Evolutionary conservation across 2,113 vertebrate species (phyloP), one percentile per base, ranked within the genome.

Genomic region (Haemorhous mexicanus): DNA sequence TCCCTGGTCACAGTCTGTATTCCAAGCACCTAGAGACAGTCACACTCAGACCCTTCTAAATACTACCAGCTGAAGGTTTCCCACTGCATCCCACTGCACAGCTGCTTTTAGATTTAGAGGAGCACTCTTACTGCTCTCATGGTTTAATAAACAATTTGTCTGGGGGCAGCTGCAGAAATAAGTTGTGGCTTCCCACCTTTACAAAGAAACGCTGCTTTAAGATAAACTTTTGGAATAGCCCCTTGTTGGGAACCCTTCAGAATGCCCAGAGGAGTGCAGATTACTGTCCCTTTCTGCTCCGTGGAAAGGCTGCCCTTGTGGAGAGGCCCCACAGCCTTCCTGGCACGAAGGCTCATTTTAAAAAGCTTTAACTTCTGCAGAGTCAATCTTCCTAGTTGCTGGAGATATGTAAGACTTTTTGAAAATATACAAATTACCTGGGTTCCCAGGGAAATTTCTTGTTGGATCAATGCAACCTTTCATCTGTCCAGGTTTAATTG

Each of bases 31-130:
- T 72, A 93, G 90, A 94, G 86, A 82, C 92, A 92, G 89, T 92
- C 88, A 89, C 77, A 93, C 24, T 92, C 49, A 35, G 69, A 73
- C 64, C 62, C 55, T 64, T 84, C 73, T 94, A 92, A 96, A 90
- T 90, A 75, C 85, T 93, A 37, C 94, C 93, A 95, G 92, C 95
- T 97, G 95, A 95, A 90, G 92, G 80, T 95, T 96, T 97, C 95
- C 94, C 95, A 96, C 95, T 95, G 91, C 84, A 93, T 91, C 95
- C 83, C 73, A 86, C 84, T 90, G 93, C 92, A 95, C 92, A 94
- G 95, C 95, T 94, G 90, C 90, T 78, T 92, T 64, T 64, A 62
- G 55, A 82, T 90, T 73, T 93, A 89, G 83, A 72, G 72, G 37
- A 93, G 61, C 46, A 13, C 77, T 81, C 76, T 86, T 75, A 66